A percentile compares a stretch with the other conserved stretches of the same genome.
These are phyloP conservation scores for Camponotus pennsylvanicus DNA, from an alignment of 1,140 invertebrate genomes.

Conservation along the genomic window DNA sequence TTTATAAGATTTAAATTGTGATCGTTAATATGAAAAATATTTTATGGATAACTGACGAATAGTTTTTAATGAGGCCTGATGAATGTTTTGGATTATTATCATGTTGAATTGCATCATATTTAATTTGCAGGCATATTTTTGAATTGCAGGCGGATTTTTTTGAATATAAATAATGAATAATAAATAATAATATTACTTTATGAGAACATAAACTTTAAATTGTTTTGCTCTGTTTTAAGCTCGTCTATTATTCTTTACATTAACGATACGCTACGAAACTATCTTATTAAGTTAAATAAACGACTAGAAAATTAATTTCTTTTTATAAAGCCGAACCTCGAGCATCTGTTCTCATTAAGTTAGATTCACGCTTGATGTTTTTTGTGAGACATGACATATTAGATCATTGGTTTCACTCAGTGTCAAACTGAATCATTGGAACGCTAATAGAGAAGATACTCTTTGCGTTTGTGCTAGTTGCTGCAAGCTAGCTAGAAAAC, in stretches of 20 bases:
- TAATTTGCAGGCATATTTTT: no score
- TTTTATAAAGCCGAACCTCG: slow-evolving; percentile 21
- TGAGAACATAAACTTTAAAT: no score
- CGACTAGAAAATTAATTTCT: slow-evolving; percentile 22
- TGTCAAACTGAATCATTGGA: background rate
- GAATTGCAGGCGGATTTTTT: no score
- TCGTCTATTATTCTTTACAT: background rate
- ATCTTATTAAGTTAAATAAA: slow-evolving; percentile 16
- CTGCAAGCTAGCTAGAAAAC: slow-evolving; percentile 9
- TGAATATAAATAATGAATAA: background rate
- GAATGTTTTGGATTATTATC: no score
- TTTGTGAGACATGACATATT: slow-evolving; percentile 13
- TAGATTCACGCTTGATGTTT: background rate
- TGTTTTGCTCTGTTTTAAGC: background rate
- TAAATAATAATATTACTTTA: no score
- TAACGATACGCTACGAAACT: background rate
- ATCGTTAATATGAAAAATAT: no score
- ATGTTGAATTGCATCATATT: no score
- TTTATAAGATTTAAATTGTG: no score
- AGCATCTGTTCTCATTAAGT: slow-evolving; percentile 35
- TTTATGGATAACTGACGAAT: no score
- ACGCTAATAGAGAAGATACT: background rate
- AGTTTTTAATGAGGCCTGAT: no score
- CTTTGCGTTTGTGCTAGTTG: slow-evolving; percentile 11
- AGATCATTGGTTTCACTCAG: slow-evolving; percentile 11